Conservation (phyloP, 2,113 vertebrate genomes). For the Bambusicola thoracicus region DNA sequence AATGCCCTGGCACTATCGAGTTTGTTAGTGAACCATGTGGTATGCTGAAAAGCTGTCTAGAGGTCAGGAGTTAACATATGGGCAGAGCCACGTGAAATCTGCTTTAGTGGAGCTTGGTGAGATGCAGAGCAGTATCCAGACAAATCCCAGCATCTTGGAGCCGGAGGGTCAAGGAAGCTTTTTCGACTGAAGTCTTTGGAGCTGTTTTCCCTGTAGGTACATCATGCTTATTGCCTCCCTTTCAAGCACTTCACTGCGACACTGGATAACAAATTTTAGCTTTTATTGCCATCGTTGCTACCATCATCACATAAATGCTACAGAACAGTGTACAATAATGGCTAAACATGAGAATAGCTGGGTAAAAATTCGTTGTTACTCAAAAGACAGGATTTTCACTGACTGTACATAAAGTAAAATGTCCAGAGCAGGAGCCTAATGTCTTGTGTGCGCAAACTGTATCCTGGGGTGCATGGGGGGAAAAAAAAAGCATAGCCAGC, state of each 20-base stretch:
- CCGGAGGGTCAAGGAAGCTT: background rate
- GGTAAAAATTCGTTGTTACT: background rate
- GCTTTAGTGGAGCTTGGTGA: background rate
- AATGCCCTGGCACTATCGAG: background rate
- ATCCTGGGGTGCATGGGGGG: too few species aligned
- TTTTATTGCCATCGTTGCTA: background rate
- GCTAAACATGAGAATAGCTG: background rate
- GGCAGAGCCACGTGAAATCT: background rate
- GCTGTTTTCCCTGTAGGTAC: background rate
- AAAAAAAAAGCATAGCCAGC: too few species aligned
- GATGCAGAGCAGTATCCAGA: background rate
- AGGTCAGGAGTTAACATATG: background rate
- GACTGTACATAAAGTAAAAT: background rate
- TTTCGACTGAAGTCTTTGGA: background rate
- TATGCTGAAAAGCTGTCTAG: background rate
- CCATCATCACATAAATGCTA: background rate
- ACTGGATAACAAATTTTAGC: background rate
- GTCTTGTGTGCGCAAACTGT: background rate
- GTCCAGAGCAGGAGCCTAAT: background rate
- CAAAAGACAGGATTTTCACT: background rate
- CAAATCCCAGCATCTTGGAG: background rate
- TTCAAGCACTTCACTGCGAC: background rate
- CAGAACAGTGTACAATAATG: background rate
- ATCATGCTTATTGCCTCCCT: background rate
- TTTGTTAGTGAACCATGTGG: background rate